phyloP scores from a whole-genome alignment of 92 coral and sea anemone species.

The Siderastrea radians region DNA sequence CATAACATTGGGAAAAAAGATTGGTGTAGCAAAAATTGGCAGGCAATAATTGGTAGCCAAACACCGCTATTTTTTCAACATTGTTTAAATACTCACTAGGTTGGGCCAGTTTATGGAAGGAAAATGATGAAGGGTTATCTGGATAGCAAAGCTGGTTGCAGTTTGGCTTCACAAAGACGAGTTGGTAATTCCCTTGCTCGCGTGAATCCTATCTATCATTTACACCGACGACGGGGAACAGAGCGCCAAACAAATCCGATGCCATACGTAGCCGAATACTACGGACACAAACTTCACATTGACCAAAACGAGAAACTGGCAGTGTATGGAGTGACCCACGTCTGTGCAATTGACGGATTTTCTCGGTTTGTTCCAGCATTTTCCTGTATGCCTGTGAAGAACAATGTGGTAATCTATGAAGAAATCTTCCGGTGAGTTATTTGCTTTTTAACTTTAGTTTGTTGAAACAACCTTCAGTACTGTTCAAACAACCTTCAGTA shows the following conservation, averaged over 20 bases:
- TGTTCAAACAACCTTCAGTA: no score
- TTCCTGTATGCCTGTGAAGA: conserved; percentile 54
- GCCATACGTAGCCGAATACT: conserved; percentile 61
- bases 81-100: no score
- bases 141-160: not conserved
- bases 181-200: conserved; percentile 39
- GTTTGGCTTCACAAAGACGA: conserved; percentile 15
- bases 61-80: no score
- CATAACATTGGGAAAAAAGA: no score
- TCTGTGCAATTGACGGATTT: conserved; percentile 49
- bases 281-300: conserved; percentile 62
- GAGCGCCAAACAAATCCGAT: conserved; percentile 49
- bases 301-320: conserved; percentile 69
- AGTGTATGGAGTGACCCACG: conserved; percentile 54
- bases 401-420: conserved; percentile 49
- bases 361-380: conserved; percentile 35
- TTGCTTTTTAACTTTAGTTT: not conserved
- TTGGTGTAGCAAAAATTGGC: no score
- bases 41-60: no score
- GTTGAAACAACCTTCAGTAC: no score
- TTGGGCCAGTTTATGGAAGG: no score
- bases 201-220: conserved; percentile 36
- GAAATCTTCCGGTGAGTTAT: conserved; percentile 35
- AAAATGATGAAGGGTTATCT: not conserved
- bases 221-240: conserved; percentile 42